phyloP scores from a whole-genome alignment of 2,113 vertebrate genomes.

The Okapia johnstoni region DNA sequence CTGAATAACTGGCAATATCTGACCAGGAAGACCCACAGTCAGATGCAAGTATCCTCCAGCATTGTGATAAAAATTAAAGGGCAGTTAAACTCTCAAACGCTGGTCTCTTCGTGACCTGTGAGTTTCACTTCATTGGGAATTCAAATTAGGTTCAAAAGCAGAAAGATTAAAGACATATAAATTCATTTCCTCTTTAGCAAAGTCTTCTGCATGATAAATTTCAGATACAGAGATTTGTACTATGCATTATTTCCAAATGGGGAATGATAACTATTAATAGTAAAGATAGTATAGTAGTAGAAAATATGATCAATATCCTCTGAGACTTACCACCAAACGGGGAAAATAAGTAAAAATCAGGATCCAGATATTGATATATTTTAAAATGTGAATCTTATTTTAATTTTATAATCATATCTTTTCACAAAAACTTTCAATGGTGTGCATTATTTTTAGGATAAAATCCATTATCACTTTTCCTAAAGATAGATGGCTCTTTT shows the following conservation, averaged over 20 bases:
- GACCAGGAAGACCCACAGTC: background rate
- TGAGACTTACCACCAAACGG: background rate
- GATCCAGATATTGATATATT: background rate
- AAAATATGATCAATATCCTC: background rate
- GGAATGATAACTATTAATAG: background rate
- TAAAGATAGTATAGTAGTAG: background rate
- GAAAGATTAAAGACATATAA: background rate
- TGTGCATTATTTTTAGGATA: background rate
- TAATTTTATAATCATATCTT: background rate
- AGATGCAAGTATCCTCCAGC: background rate
- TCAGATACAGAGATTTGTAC: background rate
- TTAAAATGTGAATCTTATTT: background rate
- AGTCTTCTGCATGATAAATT: background rate
- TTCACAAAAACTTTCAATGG: background rate
- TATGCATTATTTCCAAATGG: background rate
- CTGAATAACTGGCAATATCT: background rate
- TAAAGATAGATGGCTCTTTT: background rate
- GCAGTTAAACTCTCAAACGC: background rate
- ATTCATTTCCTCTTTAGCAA: background rate
- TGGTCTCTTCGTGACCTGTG: background rate
- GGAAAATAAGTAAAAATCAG: background rate
- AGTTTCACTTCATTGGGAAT: background rate
- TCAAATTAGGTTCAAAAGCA: background rate
- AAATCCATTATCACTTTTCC: background rate
- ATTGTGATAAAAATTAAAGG: background rate